Percentiles rank a stretch among this genome's conserved stretches.
These are phyloP conservation scores for Tetrao urogallus DNA, from an alignment of 2,113 vertebrate genomes.

Conservation along the genomic window DNA sequence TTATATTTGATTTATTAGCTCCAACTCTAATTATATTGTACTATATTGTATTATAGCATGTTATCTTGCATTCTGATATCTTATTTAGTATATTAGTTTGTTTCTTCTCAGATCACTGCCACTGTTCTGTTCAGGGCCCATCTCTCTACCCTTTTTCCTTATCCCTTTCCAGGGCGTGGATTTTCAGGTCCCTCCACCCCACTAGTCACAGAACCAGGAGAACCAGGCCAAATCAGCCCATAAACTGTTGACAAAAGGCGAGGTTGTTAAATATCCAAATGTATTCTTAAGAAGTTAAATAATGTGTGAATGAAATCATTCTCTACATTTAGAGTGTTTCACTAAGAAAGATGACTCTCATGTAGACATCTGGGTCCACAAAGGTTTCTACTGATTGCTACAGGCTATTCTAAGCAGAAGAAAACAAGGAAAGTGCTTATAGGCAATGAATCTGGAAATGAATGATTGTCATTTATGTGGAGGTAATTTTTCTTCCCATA, in stretches of 20 bases:
- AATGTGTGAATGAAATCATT: not conserved
- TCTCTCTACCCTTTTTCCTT: too few relatives aligned
- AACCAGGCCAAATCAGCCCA: too few relatives aligned
- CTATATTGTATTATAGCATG: too few relatives aligned
- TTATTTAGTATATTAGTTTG: too few relatives aligned
- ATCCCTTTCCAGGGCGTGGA: too few relatives aligned
- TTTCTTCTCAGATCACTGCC: too few relatives aligned
- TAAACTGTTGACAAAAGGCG: not conserved
- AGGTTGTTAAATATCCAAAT: not conserved
- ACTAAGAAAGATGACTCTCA: accelerated
- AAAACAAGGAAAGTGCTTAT: not conserved
- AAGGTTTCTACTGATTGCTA: not conserved
- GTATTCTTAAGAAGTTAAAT: not conserved
- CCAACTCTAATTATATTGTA: too few relatives aligned
- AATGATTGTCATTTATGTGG: not conserved
- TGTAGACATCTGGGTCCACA: not conserved
- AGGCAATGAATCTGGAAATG: not conserved
- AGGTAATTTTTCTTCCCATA: not conserved
- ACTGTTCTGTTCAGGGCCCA: too few relatives aligned
- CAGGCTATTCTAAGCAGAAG: not conserved
- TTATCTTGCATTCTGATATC: too few relatives aligned
- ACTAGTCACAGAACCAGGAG: too few relatives aligned
- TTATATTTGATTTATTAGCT: too few relatives aligned
- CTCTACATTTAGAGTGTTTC: not conserved
- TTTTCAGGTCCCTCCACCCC: too few relatives aligned